phyloP scores from a whole-genome alignment of 1,140 invertebrate species.

The Cephus cinctus region DNA sequence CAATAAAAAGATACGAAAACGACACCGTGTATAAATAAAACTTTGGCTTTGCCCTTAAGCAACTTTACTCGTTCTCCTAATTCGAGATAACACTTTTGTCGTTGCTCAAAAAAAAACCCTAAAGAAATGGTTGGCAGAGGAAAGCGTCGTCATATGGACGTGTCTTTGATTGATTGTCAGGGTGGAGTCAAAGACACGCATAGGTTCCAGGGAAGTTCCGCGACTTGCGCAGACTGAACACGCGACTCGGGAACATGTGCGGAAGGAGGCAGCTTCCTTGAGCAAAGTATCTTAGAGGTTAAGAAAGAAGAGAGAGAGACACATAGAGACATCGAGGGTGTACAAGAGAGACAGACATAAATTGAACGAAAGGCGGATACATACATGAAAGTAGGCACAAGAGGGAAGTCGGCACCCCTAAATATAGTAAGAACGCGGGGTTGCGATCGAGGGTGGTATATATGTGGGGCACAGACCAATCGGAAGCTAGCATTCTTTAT shows the following conservation, averaged over 20 bases:
- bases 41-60: too few relatives aligned
- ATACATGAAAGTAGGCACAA: conserved; percentile 23
- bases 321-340: conserved; percentile 13
- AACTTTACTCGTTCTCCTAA: too few relatives aligned
- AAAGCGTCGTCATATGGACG: too few relatives aligned
- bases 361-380: conserved; percentile 1
- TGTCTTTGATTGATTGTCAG: conserved; percentile 44
- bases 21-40: too few relatives aligned
- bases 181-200: conserved; percentile 41
- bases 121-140: too few relatives aligned
- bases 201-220: conserved; percentile 16
- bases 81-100: too few relatives aligned
- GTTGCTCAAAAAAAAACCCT: too few relatives aligned
- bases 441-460: conserved; percentile 24
- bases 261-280: background rate
- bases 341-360: conserved; percentile 2
- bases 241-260: conserved; percentile 9
- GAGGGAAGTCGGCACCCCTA: too few relatives aligned
- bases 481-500: conserved; percentile 53
- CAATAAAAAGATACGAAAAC: too few relatives aligned
- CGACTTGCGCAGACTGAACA: conserved; percentile 33
- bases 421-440: too few relatives aligned
- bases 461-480: conserved; percentile 51
- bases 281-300: too few relatives aligned
- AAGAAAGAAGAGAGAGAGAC: too few relatives aligned